phyloP scores from a whole-genome alignment of 2,797 vertebrate species.

The Channallabes apus region DNA sequence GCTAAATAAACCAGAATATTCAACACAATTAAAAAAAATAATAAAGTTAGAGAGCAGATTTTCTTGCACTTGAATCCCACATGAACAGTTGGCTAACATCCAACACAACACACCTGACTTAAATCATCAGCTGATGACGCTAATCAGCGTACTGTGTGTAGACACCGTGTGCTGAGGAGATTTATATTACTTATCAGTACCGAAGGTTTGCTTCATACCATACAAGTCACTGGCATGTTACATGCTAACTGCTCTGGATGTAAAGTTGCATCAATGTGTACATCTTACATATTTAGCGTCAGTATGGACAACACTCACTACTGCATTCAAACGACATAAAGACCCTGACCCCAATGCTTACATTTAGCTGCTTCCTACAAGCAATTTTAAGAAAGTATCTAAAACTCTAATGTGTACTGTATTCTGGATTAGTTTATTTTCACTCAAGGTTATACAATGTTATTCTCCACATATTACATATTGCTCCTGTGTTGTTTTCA shows the following conservation, averaged over 20 bases:
- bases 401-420: background rate
- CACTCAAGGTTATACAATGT: too few species aligned
- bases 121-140: background rate
- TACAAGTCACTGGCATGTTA: background rate
- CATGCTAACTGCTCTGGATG: background rate
- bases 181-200: background rate
- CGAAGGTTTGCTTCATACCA: background rate
- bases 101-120: constrained; percentile 16
- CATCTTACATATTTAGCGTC: background rate
- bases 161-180: background rate
- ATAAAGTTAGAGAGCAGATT: background rate
- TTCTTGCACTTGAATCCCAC: constrained; percentile 3
- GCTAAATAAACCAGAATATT: background rate
- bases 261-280: background rate
- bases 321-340: background rate
- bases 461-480: background rate
- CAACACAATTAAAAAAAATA: background rate
- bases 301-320: background rate
- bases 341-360: background rate
- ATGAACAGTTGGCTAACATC: background rate
- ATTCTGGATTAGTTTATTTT: background rate
- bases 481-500: background rate
- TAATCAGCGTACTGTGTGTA: background rate
- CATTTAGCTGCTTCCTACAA: background rate
- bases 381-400: background rate